A percentile compares a stretch with the other conserved stretches of the same genome.
These are phyloP conservation scores for Thunnus thynnus DNA, from an alignment of 2,113 vertebrate genomes.

Conservation along the genomic window DNA sequence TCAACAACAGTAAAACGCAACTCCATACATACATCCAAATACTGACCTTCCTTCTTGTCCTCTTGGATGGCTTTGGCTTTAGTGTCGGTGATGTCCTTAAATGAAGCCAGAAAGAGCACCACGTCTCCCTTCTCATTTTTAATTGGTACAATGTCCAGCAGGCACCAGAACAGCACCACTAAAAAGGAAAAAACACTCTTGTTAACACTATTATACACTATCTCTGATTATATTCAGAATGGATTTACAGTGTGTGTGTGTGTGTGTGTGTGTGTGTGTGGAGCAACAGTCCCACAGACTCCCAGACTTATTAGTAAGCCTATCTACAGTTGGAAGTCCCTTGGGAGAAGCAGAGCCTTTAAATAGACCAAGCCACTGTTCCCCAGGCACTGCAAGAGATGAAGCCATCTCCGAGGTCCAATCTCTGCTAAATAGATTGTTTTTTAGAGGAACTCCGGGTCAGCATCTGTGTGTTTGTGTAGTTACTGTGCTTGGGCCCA, in stretches of 20 bases:
- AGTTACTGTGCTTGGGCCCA: neutral
- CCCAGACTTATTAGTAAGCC: constrained; percentile 56
- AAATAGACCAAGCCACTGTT: constrained; percentile 62
- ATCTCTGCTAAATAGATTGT: constrained; percentile 61
- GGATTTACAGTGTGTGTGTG: constrained; percentile 5
- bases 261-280: neutral
- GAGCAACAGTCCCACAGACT: constrained; percentile 45
- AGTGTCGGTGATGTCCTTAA: constrained; percentile 97
- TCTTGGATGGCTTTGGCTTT: constrained; percentile 93
- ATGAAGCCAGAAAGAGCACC: constrained; percentile 96
- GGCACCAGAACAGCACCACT: constrained; percentile 97
- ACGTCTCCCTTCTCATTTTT: constrained; percentile 99
- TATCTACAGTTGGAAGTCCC: constrained; percentile 49
- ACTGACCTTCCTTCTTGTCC: constrained; percentile 95
- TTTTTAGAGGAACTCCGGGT: constrained; percentile 44
- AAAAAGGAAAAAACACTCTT: constrained; percentile 48
- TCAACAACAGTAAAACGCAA: neutral
- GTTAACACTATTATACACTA: constrained; percentile 35
- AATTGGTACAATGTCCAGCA: constrained; percentile 97
- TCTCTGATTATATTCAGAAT: constrained; percentile 18
- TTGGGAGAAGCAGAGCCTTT: constrained; percentile 51
- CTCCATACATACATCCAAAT: constrained; percentile 15
- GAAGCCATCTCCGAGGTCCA: constrained; percentile 55
- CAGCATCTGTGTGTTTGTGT: constrained; percentile 32
- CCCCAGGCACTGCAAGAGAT: constrained; percentile 50